These are phyloP conservation scores for Meloidogyne chitwoodi DNA, from an alignment of 1,140 invertebrate genomes.

Conservation along the genomic window DNA sequence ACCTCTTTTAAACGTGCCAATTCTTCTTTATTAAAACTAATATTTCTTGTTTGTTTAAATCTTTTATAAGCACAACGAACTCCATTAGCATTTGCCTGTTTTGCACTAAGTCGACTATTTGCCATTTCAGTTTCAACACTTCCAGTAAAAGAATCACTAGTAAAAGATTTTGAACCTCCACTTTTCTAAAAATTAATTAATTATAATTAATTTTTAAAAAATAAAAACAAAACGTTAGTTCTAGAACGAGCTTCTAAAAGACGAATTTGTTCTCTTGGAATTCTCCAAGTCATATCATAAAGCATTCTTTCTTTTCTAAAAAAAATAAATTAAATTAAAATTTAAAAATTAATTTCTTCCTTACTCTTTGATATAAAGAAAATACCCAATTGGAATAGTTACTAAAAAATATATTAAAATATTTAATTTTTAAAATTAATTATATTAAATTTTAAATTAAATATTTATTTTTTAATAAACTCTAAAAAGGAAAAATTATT, in stretches of 20 bases:
- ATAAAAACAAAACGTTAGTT: background rate
- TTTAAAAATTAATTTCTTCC: background rate
- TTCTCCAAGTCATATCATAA: conserved; percentile 59
- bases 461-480: too few relatives aligned
- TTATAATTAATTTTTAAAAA: background rate
- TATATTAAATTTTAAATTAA: too few relatives aligned
- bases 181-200: background rate
- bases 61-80: conserved; percentile 52
- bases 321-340: background rate
- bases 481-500: too few relatives aligned
- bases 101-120: conserved; percentile 40
- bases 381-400: conserved; percentile 50
- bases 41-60: conserved; percentile 53
- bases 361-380: conserved; percentile 58
- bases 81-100: conserved; percentile 51
- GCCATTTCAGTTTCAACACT: conserved; percentile 36
- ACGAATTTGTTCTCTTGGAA: conserved; percentile 52
- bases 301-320: conserved; percentile 57
- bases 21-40: conserved; percentile 54
- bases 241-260: conserved; percentile 30
- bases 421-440: too few relatives aligned
- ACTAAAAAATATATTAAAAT: conserved; percentile 4
- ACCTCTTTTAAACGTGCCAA: conserved; percentile 51
- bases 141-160: conserved; percentile 37
- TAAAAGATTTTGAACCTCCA: conserved; percentile 15